Conservation (phyloP, 2,888 invertebrate species). For the Deroplatys truncata region DNA sequence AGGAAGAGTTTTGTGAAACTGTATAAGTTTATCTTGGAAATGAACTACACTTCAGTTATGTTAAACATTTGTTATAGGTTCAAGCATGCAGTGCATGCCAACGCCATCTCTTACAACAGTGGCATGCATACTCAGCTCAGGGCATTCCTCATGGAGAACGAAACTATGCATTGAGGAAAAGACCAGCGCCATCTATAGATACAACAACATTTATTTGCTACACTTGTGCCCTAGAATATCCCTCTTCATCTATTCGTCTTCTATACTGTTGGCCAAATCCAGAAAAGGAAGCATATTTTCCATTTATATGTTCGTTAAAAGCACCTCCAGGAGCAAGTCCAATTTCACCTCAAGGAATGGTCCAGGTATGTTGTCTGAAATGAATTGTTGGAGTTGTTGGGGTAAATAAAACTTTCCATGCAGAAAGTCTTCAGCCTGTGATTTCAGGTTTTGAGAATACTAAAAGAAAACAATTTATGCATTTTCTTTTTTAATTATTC, state of each 20-base stretch:
- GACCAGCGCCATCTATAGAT: slow-evolving; percentile 61
- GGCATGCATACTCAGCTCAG: slow-evolving; percentile 71
- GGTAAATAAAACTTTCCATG: no score
- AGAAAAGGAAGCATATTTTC: slow-evolving; percentile 85
- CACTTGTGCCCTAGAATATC: slow-evolving; percentile 78
- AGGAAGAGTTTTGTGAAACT: no score
- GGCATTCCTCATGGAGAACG: slow-evolving; percentile 73
- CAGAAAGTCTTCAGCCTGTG: no score
- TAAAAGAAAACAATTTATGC: no score
- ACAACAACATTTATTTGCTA: slow-evolving; percentile 81
- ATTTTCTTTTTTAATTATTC: no score
- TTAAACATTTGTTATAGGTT: neutral
- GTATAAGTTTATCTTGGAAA: neutral
- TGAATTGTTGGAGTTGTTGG: no score
- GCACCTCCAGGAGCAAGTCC: slow-evolving; percentile 82
- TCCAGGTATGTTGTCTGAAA: slow-evolving; percentile 59
- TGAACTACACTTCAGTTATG: no score
- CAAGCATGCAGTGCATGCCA: slow-evolving; percentile 82
- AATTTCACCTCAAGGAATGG: slow-evolving; percentile 84
- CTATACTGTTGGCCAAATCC: slow-evolving; percentile 81
- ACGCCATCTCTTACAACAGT: slow-evolving; percentile 81
- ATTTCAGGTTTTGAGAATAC: no score
- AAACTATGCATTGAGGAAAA: slow-evolving; percentile 74
- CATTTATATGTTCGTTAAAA: slow-evolving; percentile 77
- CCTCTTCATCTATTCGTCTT: slow-evolving; percentile 73